These are phyloP conservation scores for Chrysolina haemoptera DNA, from an alignment of 2,888 invertebrate species.

Conservation along the genomic window DNA sequence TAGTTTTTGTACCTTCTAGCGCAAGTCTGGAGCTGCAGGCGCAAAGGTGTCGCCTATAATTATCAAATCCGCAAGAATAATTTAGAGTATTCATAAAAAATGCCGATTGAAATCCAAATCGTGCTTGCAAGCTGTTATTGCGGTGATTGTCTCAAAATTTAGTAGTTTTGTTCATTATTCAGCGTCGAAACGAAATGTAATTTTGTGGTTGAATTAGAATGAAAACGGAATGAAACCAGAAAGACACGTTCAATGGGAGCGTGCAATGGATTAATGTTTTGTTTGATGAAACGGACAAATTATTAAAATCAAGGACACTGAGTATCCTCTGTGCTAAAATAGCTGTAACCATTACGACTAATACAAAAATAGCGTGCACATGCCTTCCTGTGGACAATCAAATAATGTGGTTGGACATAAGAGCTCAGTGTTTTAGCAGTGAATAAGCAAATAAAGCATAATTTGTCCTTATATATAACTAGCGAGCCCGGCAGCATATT, in stretches of 20 bases:
- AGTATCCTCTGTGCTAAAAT: neutral
- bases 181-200: constrained; percentile 16
- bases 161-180: constrained; percentile 21
- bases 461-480: no score
- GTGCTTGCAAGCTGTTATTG: constrained; percentile 31
- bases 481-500: no score
- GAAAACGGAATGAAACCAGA: constrained; percentile 5
- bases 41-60: constrained; percentile 14
- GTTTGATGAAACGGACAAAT: neutral
- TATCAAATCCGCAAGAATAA: constrained; percentile 20
- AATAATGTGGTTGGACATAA: neutral
- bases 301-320: neutral
- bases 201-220: constrained; percentile 18
- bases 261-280: neutral
- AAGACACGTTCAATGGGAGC: neutral
- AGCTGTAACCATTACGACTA: neutral
- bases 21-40: constrained; percentile 1
- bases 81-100: constrained; percentile 19
- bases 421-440: no score
- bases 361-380: neutral
- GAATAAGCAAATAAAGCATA: no score
- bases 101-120: constrained; percentile 1
- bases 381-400: neutral
- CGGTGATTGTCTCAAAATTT: constrained; percentile 25
- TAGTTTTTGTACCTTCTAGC: neutral